Evolutionary conservation across 2,113 vertebrate genomes (phyloP).

Genomic region (Dunckerocampus dactyliophorus): DNA sequence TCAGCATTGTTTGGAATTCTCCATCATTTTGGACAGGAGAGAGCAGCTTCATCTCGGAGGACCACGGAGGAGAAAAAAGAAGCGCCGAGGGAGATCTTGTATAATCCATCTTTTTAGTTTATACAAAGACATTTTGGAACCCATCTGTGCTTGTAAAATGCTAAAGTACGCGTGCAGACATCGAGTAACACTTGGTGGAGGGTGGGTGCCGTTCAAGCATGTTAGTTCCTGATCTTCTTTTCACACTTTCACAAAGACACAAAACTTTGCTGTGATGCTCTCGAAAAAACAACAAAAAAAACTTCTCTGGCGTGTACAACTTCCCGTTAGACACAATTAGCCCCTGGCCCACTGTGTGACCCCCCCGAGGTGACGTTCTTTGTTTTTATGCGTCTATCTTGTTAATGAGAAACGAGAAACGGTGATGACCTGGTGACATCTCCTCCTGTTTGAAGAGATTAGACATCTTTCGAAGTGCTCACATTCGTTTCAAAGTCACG

Average conservation of each 20-base stretch:
- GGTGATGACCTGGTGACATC: background rate
- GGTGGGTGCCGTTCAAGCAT: background rate
- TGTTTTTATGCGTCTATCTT: background rate
- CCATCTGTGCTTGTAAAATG: background rate
- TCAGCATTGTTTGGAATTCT: constrained; percentile 26
- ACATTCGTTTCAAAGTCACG: constrained; percentile 2
- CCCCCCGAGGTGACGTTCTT: background rate
- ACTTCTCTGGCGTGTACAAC: background rate
- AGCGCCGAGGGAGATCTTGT: constrained; percentile 9
- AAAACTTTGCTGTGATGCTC: constrained; percentile 1
- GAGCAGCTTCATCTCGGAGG: constrained; percentile 11
- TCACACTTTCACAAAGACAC: constrained; percentile 9
- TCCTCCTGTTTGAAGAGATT: constrained; percentile 25
- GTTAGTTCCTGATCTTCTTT: background rate
- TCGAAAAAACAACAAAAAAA: too few relatives aligned
- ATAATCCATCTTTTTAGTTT: constrained; percentile 4
- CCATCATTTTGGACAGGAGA: constrained; percentile 20
- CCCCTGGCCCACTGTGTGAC: constrained; percentile 3
- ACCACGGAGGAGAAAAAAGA: constrained; percentile 5
- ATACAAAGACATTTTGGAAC: constrained; percentile 27
- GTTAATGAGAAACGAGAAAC: constrained; percentile 13
- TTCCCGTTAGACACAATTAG: constrained; percentile 15
- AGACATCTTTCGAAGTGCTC: constrained; percentile 11
- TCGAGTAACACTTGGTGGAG: background rate
- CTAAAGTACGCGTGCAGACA: background rate